These are phyloP conservation scores for Lasioglossum baleicum DNA, from an alignment of 1,140 invertebrate genomes.

Conservation along the genomic window DNA sequence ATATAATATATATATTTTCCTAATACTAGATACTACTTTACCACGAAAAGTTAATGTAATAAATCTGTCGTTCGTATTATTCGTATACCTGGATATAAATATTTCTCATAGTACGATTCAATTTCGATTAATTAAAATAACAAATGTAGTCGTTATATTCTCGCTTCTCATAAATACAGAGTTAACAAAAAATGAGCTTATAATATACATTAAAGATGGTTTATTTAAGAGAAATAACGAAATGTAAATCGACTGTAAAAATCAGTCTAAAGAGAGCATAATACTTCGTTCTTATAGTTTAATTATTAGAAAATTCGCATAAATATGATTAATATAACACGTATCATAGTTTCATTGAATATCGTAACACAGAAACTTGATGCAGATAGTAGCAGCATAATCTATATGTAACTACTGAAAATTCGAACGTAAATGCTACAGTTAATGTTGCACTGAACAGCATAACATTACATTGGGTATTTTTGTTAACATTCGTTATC, in stretches of 20 bases:
- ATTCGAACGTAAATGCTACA: conserved; percentile 36
- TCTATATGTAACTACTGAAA: conserved; percentile 10
- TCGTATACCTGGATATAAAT: conserved; percentile 35
- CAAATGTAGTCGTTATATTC: conserved; percentile 1
- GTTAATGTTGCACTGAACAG: conserved; percentile 34
- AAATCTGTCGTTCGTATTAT: conserved; percentile 27
- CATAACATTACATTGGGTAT: conserved; percentile 32
- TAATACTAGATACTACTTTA: conserved; percentile 27
- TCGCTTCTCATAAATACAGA: conserved; percentile 30
- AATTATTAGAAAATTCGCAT: conserved; percentile 25
- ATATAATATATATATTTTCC: conserved; percentile 5
- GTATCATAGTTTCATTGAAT: conserved; percentile 16
- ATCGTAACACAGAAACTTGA: conserved; percentile 22
- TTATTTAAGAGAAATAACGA: conserved; percentile 52
- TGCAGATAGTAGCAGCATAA: conserved; percentile 18
- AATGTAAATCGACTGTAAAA: conserved; percentile 56
- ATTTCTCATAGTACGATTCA: conserved; percentile 1
- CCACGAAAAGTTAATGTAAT: conserved; percentile 47
- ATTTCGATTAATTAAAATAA: conserved; percentile 28
- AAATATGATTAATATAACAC: conserved; percentile 31
- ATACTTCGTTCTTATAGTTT: conserved; percentile 35
- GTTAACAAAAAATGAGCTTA: conserved; percentile 64
- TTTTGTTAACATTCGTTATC: conserved; percentile 23
- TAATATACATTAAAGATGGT: conserved; percentile 49
- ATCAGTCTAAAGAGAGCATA: conserved; percentile 38